Evolutionary conservation across 1,140 invertebrate genomes (phyloP).

Genomic region (Aphaenogaster ashmeadi): DNA sequence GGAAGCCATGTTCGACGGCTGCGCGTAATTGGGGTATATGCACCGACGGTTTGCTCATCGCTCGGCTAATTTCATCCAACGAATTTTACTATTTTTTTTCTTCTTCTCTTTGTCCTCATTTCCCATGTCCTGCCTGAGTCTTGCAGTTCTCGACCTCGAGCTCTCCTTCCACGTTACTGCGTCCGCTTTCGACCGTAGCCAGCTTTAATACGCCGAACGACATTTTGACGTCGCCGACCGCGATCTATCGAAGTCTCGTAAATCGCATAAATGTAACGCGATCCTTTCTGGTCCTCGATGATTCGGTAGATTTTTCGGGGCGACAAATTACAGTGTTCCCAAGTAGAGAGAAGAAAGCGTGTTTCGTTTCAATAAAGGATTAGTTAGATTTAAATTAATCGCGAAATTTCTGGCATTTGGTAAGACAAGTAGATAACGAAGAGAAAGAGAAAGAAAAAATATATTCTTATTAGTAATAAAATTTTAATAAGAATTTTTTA

Average conservation of each 20-base stretch:
- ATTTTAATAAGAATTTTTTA: neutral
- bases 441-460: neutral
- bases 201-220: constrained; percentile 7
- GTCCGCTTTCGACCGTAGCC: constrained; percentile 2
- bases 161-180: neutral
- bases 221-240: constrained; percentile 18
- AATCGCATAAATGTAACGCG: constrained; percentile 10
- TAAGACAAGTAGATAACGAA: neutral
- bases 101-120: neutral
- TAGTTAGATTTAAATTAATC: constrained; percentile 12
- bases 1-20: constrained; percentile 32
- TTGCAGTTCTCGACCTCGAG: neutral
- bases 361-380: neutral
- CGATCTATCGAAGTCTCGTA: neutral
- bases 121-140: neutral
- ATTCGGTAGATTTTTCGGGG: neutral
- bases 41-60: constrained; percentile 25
- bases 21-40: constrained; percentile 38
- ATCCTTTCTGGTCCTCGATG: neutral
- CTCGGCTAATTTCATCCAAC: constrained; percentile 38
- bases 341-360: neutral
- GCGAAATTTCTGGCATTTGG: neutral
- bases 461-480: neutral
- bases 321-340: neutral
- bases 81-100: constrained; percentile 3